A percentile compares a stretch with the other conserved stretches of the same genome.
Conservation (phyloP, 2,888 invertebrate genomes). For the Drosophila prostipennis region DNA sequence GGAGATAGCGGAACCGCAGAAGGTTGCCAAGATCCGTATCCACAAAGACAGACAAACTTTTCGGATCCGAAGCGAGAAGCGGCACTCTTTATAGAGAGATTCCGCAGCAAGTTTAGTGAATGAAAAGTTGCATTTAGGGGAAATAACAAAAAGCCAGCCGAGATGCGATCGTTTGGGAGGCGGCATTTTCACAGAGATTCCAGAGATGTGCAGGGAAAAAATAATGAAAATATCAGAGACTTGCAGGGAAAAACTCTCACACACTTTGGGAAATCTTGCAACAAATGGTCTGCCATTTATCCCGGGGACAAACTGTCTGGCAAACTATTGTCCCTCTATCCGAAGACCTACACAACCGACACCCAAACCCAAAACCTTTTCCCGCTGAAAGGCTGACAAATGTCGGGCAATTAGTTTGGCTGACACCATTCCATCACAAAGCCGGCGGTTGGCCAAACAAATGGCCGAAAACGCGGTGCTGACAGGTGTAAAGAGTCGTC, state of each 20-base stretch:
- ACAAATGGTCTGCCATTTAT: slow-evolving; percentile 41
- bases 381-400: slow-evolving; percentile 71
- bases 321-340: slow-evolving; percentile 32
- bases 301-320: slow-evolving; percentile 29
- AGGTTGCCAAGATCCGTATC: slow-evolving; percentile 42
- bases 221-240: slow-evolving; percentile 54
- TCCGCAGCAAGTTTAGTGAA: slow-evolving; percentile 56
- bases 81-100: slow-evolving; percentile 26
- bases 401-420: slow-evolving; percentile 72
- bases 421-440: slow-evolving; percentile 75
- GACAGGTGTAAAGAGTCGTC: slow-evolving; percentile 58
- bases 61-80: slow-evolving; percentile 26
- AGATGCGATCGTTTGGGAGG: slow-evolving; percentile 49
- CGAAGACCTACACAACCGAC: slow-evolving; percentile 1
- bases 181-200: slow-evolving; percentile 55
- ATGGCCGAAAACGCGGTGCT: slow-evolving; percentile 59
- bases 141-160: slow-evolving; percentile 45
- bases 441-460: slow-evolving; percentile 49
- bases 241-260: slow-evolving; percentile 21
- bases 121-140: slow-evolving; percentile 68
- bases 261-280: slow-evolving; percentile 59
- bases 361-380: slow-evolving; percentile 13
- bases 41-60: slow-evolving; percentile 7
- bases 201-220: slow-evolving; percentile 25
- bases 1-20: slow-evolving; percentile 51